phyloP scores from a whole-genome alignment of 1,140 invertebrate species.

The Lucilia sericata region DNA sequence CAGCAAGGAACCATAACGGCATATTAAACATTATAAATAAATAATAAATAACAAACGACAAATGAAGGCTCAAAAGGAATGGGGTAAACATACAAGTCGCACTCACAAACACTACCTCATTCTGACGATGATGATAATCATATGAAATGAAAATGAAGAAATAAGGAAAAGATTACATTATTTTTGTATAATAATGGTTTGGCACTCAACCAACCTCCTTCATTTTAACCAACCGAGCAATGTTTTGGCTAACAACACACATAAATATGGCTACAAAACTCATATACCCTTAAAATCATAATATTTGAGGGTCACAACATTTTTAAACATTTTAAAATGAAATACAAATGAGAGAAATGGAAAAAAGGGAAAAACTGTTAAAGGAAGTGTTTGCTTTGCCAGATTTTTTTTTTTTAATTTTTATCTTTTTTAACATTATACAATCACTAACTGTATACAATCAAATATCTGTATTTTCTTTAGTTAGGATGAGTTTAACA shows the following conservation, averaged over 20 bases:
- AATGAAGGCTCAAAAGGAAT: not conserved
- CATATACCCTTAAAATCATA: constrained; percentile 1
- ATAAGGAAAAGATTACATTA: not conserved
- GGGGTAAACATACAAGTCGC: not conserved
- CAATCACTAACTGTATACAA: not conserved
- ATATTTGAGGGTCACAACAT: constrained; percentile 15
- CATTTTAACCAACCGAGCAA: not conserved
- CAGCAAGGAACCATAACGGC: constrained; percentile 28
- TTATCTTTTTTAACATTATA: not conserved
- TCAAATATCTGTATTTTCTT: not conserved
- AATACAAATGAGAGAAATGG: not conserved
- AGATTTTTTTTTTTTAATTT: no score
- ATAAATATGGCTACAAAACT: not conserved
- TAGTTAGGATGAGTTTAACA: not conserved
- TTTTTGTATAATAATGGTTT: not conserved
- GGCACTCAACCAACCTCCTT: not conserved
- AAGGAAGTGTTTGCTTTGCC: constrained; percentile 16
- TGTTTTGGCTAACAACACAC: not conserved
- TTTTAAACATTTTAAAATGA: constrained; percentile 5
- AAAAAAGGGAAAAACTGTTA: not conserved
- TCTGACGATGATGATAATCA: not conserved
- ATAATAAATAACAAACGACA: constrained; percentile 42
- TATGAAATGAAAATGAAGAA: constrained; percentile 14
- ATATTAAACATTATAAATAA: constrained; percentile 40
- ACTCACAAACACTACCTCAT: not conserved